Evolutionary conservation across 2,113 vertebrate species (phyloP), one percentile per base, ranked within the genome.

Genomic region (Myocastor coypus): DNA sequence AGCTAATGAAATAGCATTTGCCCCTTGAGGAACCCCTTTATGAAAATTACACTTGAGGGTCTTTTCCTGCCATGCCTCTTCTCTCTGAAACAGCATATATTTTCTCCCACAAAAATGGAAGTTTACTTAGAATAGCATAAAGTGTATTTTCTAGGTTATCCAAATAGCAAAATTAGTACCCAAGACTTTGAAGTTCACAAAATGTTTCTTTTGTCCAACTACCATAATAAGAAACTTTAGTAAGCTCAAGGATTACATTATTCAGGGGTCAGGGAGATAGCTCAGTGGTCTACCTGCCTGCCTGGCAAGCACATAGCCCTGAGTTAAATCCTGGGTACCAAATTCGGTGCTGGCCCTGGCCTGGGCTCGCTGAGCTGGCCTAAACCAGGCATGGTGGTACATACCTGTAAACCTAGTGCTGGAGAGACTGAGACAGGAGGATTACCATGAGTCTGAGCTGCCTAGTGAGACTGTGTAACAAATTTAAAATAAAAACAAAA

Each of bases 71-170:
- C 57, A 71, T 68, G 12, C 90, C 63, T 95, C 81, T 92, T 83
- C 19, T 26, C 5, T 17, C 52, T 75, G 26, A 91, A 71, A 61
- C 40, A 40, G 46, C 50, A 92, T 34, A n/a, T 59, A 34, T 42
- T 78, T 95, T 94, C 57, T 86, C 32, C 57, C 26, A 40, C 1
- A 52, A 37, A 83, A 78, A 37, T 93, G 95, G 78, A 82, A n/a
- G 59, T 87, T 92, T 92, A 87, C 34, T 22, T n/a, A 73, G 87
- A 87, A 87, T 32, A 50, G 10, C 40, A 94, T 78, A 92, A 80
- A 91, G 68, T 81, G 3, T 84, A 55, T 59, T 80, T 46, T 93
- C 14, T 3, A 61, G 24, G 34, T 84, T 30, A 26, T 71, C 16
- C 30, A 66, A 20, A 78, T 92, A 81, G 0, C 11, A 11, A 92